Percentiles rank a stretch among this genome's conserved stretches.
Evolutionary conservation across 1,140 invertebrate species (phyloP).

Genomic region (Atta colombica): DNA sequence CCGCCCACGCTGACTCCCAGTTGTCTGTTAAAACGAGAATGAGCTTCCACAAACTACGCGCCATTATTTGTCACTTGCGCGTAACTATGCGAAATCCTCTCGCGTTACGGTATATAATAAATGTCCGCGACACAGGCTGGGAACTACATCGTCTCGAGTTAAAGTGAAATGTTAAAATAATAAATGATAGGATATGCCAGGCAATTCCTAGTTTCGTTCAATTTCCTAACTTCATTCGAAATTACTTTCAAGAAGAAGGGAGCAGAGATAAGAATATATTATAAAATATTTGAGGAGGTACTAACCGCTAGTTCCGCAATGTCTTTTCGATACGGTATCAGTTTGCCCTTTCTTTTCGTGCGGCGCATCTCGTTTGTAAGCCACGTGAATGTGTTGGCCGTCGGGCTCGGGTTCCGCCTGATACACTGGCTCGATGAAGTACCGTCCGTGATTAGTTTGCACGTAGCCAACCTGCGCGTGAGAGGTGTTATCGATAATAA

Average conservation of each 20-base stretch:
- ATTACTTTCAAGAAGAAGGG: background rate
- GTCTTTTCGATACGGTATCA: slow-evolving; percentile 44
- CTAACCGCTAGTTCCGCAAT: slow-evolving; percentile 77
- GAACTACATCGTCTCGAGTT: slow-evolving; percentile 26
- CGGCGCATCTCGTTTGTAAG: slow-evolving; percentile 81
- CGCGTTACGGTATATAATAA: slow-evolving; percentile 57
- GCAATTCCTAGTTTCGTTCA: background rate
- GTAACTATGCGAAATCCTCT: slow-evolving; percentile 54
- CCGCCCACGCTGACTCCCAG: slow-evolving; percentile 85
- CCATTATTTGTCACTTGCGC: slow-evolving; percentile 53
- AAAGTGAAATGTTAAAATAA: slow-evolving; percentile 47
- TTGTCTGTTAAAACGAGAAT: slow-evolving; percentile 73
- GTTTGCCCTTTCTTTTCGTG: slow-evolving; percentile 62
- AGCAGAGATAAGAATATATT: background rate
- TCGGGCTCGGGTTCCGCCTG: slow-evolving; percentile 82
- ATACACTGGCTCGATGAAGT: slow-evolving; percentile 86
- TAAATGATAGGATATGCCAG: background rate
- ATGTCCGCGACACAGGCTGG: slow-evolving; percentile 25
- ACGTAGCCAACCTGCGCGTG: slow-evolving; percentile 85
- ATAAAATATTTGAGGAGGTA: background rate
- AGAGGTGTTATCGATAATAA: slow-evolving; percentile 60
- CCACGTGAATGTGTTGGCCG: slow-evolving; percentile 86
- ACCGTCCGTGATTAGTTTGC: slow-evolving; percentile 82
- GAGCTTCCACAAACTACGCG: slow-evolving; percentile 54
- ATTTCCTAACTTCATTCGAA: background rate